Evolutionary conservation across 2,797 vertebrate species (phyloP).

Genomic region (Xenopus petersii): DNA sequence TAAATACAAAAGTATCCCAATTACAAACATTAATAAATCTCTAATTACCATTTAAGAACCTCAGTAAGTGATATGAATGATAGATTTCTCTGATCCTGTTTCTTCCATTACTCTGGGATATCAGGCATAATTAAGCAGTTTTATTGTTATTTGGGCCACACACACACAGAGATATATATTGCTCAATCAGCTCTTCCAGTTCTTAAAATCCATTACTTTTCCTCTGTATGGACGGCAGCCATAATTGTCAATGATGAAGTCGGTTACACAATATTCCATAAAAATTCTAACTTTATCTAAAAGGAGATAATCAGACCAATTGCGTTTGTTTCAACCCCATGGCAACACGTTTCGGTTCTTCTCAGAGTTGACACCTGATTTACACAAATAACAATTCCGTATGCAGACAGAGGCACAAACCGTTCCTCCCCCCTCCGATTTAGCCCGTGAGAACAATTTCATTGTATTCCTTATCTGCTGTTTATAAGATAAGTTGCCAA

Average conservation of each 20-base stretch:
- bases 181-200: neutral
- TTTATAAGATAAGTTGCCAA: constrained; percentile 41
- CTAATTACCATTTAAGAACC: no score
- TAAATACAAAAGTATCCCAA: no score
- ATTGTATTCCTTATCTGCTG: constrained; percentile 48
- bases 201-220: neutral
- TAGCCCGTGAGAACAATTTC: constrained; percentile 22
- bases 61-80: no score
- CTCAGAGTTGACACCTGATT: constrained; percentile 16
- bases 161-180: no score
- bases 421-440: neutral
- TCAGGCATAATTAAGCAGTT: no score
- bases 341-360: constrained; percentile 11
- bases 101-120: no score
- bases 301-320: neutral
- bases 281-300: constrained; percentile 13
- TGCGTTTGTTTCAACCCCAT: constrained; percentile 19
- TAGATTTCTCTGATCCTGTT: no score
- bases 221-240: no score
- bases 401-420: constrained; percentile 14
- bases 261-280: no score
- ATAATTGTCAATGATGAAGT: no score
- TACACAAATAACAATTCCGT: constrained; percentile 18
- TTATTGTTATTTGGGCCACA: no score
- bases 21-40: no score